Base-by-base conservation (phyloP, 2,113 vertebrate genomes). In the Ochotona princeps region DNA sequence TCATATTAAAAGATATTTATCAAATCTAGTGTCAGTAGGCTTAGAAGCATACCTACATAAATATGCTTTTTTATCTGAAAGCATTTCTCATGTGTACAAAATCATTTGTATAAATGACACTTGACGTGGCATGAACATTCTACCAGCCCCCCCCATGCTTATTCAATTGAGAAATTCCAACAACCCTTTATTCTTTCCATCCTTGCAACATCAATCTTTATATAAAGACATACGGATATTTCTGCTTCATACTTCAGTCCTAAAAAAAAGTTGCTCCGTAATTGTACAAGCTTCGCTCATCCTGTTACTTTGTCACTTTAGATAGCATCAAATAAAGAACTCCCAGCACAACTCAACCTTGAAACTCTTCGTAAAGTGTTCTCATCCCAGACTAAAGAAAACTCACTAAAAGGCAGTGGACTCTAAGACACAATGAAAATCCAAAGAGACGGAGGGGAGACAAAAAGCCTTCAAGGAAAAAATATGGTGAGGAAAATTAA, bases 1-100 rank as follows among this genome's bases (percentile, higher is more conserved):
- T 94, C 11, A 2, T 94, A 96, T 96, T 97, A 94, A 96, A 94
- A 96, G 12, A 32, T 94, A 96, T 95, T 96, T 97, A 95, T 97
- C 93, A 97, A 57, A 28, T 80, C 92, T 89, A 93, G 87, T 81
- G 67, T 23, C 84, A 95, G 35, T 4, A 94, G 25, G 60, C 90
- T 96, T 92, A 95, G 21, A 97, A 95, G 57, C 26, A 1, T 30
- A 91, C 90, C 88, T 95, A 94, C 82, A 95, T 95, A 96, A 97
- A 94, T 95, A 95, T 87, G 94, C 85, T 93, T 92, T 70, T 95
- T 97, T 93, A 94, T 96, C 85, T 95, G 94, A 97, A 96, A 92
- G 38, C 2, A 66, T 90, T 30, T 57, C 88, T 91, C 35, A 38
- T 61, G 12, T 80, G 76, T 61, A 47, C 1, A 11, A 92, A 75